These are phyloP conservation scores for Actenoides lindsayi DNA, from an alignment of 2,113 vertebrate species.

Conservation along the genomic window DNA sequence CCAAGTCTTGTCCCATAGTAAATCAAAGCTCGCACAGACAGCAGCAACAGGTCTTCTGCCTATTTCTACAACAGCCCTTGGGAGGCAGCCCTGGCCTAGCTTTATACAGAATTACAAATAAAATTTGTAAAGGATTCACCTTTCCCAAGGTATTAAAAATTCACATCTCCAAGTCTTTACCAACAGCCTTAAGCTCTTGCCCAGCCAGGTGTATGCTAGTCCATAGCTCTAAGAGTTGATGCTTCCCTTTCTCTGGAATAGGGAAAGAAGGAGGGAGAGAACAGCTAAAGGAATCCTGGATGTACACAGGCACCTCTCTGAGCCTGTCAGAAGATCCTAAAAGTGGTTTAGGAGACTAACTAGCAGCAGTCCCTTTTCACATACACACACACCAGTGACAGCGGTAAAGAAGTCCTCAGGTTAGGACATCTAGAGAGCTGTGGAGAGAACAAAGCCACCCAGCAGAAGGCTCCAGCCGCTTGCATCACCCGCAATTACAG, in stretches of 20 bases:
- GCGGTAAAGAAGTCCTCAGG: background rate
- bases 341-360: background rate
- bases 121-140: background rate
- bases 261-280: background rate
- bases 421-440: background rate
- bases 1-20: too few relatives aligned
- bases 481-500: background rate
- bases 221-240: background rate
- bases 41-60: background rate
- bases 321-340: background rate
- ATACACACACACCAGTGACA: background rate
- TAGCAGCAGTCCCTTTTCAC: background rate
- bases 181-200: background rate
- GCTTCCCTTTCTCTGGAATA: background rate
- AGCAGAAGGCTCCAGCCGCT: background rate
- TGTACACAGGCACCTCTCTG: background rate
- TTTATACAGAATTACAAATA: background rate
- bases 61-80: background rate
- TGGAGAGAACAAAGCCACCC: background rate
- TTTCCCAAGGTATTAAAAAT: background rate
- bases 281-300: background rate
- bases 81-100: background rate
- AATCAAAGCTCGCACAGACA: background rate
- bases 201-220: background rate
- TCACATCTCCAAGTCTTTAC: background rate